These are phyloP conservation scores for Tapirus terrestris DNA, from an alignment of 2,113 vertebrate genomes.

Conservation along the genomic window DNA sequence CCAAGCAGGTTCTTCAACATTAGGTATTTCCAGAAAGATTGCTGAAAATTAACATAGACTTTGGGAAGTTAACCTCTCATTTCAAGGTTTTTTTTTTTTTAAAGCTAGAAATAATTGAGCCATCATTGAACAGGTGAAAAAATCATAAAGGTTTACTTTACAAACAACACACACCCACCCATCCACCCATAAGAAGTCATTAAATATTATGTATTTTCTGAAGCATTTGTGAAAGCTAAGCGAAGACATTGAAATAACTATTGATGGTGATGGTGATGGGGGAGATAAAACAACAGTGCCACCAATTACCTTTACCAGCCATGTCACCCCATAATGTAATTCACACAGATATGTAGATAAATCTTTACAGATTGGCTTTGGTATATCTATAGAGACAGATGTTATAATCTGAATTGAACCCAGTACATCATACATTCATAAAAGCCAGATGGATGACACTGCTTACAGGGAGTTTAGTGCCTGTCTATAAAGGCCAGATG, in stretches of 20 bases:
- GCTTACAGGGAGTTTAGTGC: constrained; percentile 70
- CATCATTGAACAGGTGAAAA: neutral
- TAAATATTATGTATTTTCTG: neutral
- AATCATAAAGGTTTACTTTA: constrained; percentile 23
- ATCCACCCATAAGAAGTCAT: neutral
- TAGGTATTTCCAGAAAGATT: constrained; percentile 50
- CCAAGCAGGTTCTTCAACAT: constrained; percentile 56
- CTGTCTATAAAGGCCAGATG: constrained; percentile 79
- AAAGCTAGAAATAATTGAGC: neutral
- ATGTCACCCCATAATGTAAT: neutral
- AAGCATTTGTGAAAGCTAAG: constrained; percentile 8
- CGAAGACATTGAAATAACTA: neutral
- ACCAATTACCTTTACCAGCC: neutral
- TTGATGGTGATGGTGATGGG: neutral
- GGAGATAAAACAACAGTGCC: neutral
- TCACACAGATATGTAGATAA: constrained; percentile 14
- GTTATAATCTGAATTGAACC: constrained; percentile 62
- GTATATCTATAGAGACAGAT: constrained; percentile 72
- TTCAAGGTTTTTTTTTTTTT: neutral
- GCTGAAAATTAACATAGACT: constrained; percentile 29
- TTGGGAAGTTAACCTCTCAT: constrained; percentile 65
- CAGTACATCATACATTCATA: constrained; percentile 74
- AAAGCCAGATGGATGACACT: constrained; percentile 76
- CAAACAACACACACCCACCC: too few species aligned
- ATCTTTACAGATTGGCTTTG: constrained; percentile 54